Conservation (phyloP, 2,888 invertebrate species). For the Colletes collaris region DNA sequence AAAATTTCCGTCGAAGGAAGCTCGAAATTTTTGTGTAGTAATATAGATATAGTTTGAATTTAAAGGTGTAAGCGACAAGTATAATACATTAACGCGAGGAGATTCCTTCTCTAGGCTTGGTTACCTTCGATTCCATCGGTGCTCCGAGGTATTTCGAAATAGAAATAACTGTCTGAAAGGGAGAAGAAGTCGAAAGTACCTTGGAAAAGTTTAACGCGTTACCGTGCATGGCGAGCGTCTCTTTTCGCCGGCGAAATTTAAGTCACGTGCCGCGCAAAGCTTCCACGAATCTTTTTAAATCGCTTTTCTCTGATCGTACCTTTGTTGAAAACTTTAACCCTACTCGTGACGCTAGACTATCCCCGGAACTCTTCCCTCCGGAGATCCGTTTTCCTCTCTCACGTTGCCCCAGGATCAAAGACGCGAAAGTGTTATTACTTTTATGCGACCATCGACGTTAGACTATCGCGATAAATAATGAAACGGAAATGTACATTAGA, state of each 20-base stretch:
- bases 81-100: neutral
- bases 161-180: constrained; percentile 30
- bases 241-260: constrained; percentile 42
- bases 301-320: constrained; percentile 24
- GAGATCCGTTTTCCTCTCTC: neutral
- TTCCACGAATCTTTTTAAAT: constrained; percentile 40
- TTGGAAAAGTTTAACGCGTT: constrained; percentile 41
- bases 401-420: neutral
- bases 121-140: constrained; percentile 16
- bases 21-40: too few species aligned
- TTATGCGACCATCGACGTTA: neutral
- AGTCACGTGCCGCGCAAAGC: constrained; percentile 36
- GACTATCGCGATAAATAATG: too few species aligned
- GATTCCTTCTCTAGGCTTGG: constrained; percentile 1
- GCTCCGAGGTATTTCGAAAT: constrained; percentile 19
- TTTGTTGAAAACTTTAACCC: constrained; percentile 1
- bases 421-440: neutral
- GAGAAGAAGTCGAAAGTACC: constrained; percentile 33
- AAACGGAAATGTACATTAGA: too few species aligned
- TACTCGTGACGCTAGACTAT: neutral
- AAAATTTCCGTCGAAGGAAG: too few species aligned
- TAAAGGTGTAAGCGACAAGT: too few species aligned
- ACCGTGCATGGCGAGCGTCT: constrained; percentile 10
- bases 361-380: neutral
- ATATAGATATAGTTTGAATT: too few species aligned